Base-by-base conservation (phyloP, 37 sponge, comb jelly and placozoan species). In the Geodia barretti region DNA sequence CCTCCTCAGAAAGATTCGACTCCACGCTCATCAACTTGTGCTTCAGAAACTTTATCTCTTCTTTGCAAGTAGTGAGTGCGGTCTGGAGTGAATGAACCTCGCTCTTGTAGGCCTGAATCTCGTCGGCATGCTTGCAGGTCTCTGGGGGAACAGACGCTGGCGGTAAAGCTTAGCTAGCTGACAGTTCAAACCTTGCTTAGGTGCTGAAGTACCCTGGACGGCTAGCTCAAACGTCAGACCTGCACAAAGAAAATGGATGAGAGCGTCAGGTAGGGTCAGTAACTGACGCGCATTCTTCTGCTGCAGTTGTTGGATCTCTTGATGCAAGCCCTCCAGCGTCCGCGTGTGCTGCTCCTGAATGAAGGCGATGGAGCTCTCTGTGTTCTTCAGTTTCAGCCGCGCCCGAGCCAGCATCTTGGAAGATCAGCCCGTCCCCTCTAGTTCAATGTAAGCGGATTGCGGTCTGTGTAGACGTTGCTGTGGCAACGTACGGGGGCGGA, bases 261-360 rank as follows among this genome's bases (percentile, higher is more conserved):
- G 54, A 47, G 54, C 54, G 54, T 14, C 54, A 47, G n/a, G n/a
- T n/a, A n/a, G n/a, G n/a, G n/a, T n/a, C n/a, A n/a, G n/a, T 54
- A n/a, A 88, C 87, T 83, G 24, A 95, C 96, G 62, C 30, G 94
- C 87, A 86, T 94, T 95, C 79, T 97, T 94, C 73, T 87, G 75
- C 78, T 97, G 94, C 17, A 97, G 88, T 71, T 84, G 79, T 28
- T 92, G 83, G 5, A 97, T 97, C 75, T 97, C 95, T 4, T 83
- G 64, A 70, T 97, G 97, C 24, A 97, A 91, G 0, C 91, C 95
- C 36, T 85, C 80, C 32, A 97, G 88, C 0, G 91, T 97, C 76
- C 84, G 83, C 38, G 95, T 72, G 60, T 97, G 97, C 81, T 97
- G 88, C n/a, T 79, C 74, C 82, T 92, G 95, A 60, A 97, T 84